These are phyloP conservation scores for Passerina amoena DNA, from an alignment of 2,113 vertebrate species.

Conservation along the genomic window DNA sequence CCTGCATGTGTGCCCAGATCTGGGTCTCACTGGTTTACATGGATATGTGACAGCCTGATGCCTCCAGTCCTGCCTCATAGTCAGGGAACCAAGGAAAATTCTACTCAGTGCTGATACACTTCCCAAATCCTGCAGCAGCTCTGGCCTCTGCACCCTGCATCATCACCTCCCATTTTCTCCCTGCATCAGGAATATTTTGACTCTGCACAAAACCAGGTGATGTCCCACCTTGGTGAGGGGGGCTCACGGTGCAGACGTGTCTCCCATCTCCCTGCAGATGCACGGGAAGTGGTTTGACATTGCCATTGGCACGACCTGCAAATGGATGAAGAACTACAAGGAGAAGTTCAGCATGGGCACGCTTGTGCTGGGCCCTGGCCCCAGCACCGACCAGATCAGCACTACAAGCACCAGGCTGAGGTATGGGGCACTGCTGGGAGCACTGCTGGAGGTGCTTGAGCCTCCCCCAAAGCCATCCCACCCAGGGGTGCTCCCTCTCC, in stretches of 20 bases:
- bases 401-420: constrained; percentile 62
- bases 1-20: rapidly evolving
- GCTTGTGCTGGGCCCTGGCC: constrained; percentile 68
- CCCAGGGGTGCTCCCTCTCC: not conserved
- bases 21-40: rapidly evolving
- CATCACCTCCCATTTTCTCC: not conserved
- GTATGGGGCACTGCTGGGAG: constrained; percentile 6
- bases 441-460: not conserved
- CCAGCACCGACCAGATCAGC: not conserved
- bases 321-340: constrained; percentile 68
- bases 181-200: not conserved
- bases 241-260: rapidly evolving
- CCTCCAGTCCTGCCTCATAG: not conserved
- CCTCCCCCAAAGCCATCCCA: not conserved
- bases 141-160: not conserved
- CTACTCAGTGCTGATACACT: not conserved
- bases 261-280: constrained; percentile 51
- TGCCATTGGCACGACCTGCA: constrained; percentile 77
- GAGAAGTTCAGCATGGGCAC: constrained; percentile 75
- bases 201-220: not conserved
- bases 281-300: constrained; percentile 88
- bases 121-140: not conserved
- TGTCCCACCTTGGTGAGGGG: not conserved
- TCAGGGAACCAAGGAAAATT: not conserved
- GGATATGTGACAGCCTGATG: not conserved